A percentile compares a stretch with the other conserved stretches of the same genome.
Evolutionary conservation across 2,797 vertebrate genomes (phyloP).

Genomic region (Nannoperca obscura): DNA sequence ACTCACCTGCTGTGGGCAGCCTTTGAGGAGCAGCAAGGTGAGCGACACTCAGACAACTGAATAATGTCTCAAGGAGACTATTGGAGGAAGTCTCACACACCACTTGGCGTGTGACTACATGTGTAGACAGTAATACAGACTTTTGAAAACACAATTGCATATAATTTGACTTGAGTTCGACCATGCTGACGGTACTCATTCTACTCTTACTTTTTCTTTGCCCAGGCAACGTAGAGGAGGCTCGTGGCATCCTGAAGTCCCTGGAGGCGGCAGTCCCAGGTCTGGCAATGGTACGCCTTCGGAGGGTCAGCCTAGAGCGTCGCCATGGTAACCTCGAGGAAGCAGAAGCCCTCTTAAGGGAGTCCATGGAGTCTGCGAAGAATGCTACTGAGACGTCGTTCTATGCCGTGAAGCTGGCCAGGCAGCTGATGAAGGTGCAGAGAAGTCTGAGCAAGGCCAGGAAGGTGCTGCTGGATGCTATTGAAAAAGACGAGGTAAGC

Average conservation of each 20-base stretch:
- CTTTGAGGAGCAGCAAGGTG: conserved; percentile 98
- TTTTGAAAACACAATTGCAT: background rate
- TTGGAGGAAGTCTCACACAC: background rate
- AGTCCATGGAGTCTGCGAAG: conserved; percentile 90
- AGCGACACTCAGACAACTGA: conserved; percentile 31
- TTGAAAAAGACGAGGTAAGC: conserved; percentile 93
- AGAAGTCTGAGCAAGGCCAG: conserved; percentile 92
- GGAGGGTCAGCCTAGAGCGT: conserved; percentile 96
- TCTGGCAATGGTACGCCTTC: conserved; percentile 94
- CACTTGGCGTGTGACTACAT: background rate
- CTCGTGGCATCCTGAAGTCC: conserved; percentile 90
- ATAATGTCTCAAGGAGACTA: background rate
- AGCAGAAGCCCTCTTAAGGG: conserved; percentile 91
- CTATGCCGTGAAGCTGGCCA: conserved; percentile 94
- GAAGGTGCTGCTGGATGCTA: conserved; percentile 94
- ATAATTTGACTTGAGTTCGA: background rate
- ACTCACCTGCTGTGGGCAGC: conserved; percentile 97
- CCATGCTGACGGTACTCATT: background rate
- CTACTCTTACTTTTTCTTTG: background rate
- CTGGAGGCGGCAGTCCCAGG: conserved; percentile 90
- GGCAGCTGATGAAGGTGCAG: conserved; percentile 94
- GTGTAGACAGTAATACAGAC: background rate
- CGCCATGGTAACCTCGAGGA: conserved; percentile 94
- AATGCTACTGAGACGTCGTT: conserved; percentile 90
- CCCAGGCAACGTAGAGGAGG: conserved; percentile 92